A percentile compares a stretch with the other conserved stretches of the same genome.
Evolutionary conservation across 92 coral and sea anemone species (phyloP).

Genomic region (Siderastrea radians): DNA sequence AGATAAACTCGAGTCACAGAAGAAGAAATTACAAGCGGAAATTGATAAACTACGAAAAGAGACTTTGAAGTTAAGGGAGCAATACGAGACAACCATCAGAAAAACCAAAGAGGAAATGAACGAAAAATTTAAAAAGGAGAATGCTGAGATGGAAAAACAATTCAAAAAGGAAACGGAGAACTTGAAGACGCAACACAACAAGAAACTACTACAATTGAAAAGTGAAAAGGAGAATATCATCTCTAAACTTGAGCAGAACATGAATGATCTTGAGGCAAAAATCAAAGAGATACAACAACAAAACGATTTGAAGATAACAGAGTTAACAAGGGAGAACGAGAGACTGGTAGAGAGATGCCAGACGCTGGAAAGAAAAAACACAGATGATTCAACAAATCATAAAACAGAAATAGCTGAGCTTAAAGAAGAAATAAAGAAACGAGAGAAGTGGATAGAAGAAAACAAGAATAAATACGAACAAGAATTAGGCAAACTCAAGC

Average conservation of each 20-base stretch:
- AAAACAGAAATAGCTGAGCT: constrained; percentile 21
- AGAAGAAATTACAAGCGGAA: constrained; percentile 50
- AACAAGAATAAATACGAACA: constrained; percentile 21
- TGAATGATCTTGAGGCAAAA: constrained; percentile 48
- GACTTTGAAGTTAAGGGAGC: constrained; percentile 21
- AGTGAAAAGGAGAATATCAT: constrained; percentile 40
- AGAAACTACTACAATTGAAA: constrained; percentile 36
- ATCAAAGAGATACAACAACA: constrained; percentile 34
- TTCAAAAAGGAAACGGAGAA: constrained; percentile 51
- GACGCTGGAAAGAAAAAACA: constrained; percentile 18
- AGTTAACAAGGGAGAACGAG: constrained; percentile 44
- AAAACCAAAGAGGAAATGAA: constrained; percentile 12
- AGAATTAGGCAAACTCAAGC: constrained; percentile 11
- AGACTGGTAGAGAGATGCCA: constrained; percentile 18
- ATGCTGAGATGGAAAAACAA: constrained; percentile 44
- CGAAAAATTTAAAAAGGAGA: constrained; percentile 27
- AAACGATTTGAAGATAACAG: constrained; percentile 33
- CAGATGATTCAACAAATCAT: constrained; percentile 9
- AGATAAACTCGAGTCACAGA: constrained; percentile 43
- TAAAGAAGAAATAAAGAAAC: constrained; percentile 20
- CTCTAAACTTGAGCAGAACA: constrained; percentile 40
- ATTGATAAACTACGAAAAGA: constrained; percentile 52
- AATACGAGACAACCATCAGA: constrained; percentile 22
- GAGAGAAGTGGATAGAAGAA: constrained; percentile 30
- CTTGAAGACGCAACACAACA: constrained; percentile 29